Conservation (phyloP, 2,797 vertebrate genomes). For the Melanotaenia pygmaea region DNA sequence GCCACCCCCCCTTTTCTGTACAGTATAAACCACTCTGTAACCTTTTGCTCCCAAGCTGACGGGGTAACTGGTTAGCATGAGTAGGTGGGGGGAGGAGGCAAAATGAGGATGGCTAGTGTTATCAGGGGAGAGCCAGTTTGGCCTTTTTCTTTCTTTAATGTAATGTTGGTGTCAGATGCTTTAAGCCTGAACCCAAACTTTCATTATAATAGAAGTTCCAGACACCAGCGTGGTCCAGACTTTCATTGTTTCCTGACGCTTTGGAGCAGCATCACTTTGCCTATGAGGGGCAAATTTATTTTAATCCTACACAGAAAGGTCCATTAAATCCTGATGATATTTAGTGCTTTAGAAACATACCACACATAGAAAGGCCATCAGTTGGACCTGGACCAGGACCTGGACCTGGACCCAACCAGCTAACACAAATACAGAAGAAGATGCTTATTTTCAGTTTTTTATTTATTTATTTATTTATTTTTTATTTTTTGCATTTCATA, state of each 20-base stretch:
- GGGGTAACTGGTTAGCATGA: background rate
- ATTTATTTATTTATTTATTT: too few relatives aligned
- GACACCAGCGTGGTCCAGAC: background rate
- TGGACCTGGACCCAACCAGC: background rate
- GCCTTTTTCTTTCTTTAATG: background rate
- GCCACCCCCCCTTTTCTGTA: background rate
- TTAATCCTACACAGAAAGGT: background rate
- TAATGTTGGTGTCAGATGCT: constrained; percentile 39
- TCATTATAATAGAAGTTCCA: constrained; percentile 15
- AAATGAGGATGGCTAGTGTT: too few relatives aligned
- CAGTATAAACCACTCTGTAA: constrained; percentile 18
- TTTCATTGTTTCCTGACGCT: background rate
- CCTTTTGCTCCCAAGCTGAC: constrained; percentile 57
- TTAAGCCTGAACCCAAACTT: constrained; percentile 5
- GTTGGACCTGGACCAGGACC: background rate
- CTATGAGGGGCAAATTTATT: background rate
- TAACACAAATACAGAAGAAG: background rate
- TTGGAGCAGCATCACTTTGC: background rate
- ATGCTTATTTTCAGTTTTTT: too few relatives aligned
- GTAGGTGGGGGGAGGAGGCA: background rate
- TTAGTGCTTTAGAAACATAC: background rate
- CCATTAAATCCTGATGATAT: background rate
- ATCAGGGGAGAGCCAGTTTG: background rate
- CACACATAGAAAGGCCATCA: background rate
- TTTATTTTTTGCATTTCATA: background rate